A percentile compares a stretch with the other conserved stretches of the same genome.
phyloP scores from a whole-genome alignment of 2,888 invertebrate genomes.

The Cerastoderma edule region DNA sequence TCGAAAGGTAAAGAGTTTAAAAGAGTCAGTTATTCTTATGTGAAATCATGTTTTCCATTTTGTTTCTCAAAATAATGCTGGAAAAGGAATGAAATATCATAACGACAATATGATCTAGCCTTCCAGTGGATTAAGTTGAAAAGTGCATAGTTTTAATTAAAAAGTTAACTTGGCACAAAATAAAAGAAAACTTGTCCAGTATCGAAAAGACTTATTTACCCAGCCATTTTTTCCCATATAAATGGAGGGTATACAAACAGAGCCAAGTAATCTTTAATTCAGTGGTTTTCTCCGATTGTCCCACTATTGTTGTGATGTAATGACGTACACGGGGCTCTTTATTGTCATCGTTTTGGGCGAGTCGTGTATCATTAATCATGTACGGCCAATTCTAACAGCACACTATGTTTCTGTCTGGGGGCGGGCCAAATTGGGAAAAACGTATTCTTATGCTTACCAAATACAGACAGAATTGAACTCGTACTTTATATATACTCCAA shows the following conservation, averaged over 20 bases:
- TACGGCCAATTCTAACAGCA: background rate
- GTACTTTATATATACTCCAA: too few species aligned
- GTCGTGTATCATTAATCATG: conserved; percentile 9
- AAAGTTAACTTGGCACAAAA: conserved; percentile 3
- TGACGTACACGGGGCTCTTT: conserved; percentile 9
- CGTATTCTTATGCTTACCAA: too few species aligned
- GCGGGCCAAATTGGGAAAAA: conserved; percentile 12
- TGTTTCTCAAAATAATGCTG: too few species aligned
- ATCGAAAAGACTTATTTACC: conserved; percentile 6
- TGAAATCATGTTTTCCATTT: too few species aligned
- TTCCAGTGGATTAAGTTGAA: too few species aligned
- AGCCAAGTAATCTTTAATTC: conserved; percentile 11
- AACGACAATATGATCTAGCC: too few species aligned
- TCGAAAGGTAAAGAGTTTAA: too few species aligned
- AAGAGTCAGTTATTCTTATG: too few species aligned
- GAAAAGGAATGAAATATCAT: too few species aligned
- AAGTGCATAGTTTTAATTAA: too few species aligned
- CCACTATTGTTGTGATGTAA: conserved; percentile 18
- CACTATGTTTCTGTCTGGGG: conserved; percentile 16
- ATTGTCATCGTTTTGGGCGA: conserved; percentile 10
- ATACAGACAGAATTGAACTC: too few species aligned
- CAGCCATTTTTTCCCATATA: background rate
- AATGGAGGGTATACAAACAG: too few species aligned
- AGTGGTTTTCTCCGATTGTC: background rate
- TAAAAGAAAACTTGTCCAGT: background rate